Evolutionary conservation across 2,113 vertebrate genomes (phyloP), one percentile per base, ranked within the genome.

Genomic region (Ahaetulla prasina): DNA sequence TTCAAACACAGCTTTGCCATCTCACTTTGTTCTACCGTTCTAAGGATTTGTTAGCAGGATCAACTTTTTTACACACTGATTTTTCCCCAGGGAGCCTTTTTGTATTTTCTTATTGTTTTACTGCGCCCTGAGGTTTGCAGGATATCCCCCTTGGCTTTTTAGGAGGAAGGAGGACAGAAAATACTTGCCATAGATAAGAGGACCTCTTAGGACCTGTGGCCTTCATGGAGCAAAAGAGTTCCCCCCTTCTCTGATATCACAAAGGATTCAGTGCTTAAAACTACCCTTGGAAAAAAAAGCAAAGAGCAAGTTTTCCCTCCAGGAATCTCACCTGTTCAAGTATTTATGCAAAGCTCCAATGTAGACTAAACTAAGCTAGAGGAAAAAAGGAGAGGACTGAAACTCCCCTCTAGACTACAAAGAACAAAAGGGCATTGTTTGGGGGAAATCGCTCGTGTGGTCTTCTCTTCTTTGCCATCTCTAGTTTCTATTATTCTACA

Each of bases 401-500:
- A 57, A 18, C n/a, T 12, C 91, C 20, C 39, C 8, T 12, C 50
- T 45, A 85, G 1, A 90, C 91, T 85, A 91, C 35, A 92, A 90
- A 43, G 39, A 92, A 55, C 87, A 94, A 27, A 30, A 57, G 30
- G 30, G 0, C 3, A 68, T 53, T 90, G 91, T 91, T 39, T 35
- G 92, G 89, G 89, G 12, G 52, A 35, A 43, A 60, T 43, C 10
- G 25, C 53, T 23, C 3, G 35, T 87, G 39, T 16, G 90, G 47
- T 84, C 88, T 12, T 50, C 23, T 16, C 4, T 50, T n/a, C 43
- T 91, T 60, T 91, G 60, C 47, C 74, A 68, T 45, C 54, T 91
- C 87, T 92, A 27, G 84, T 93, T 95, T 92, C 94, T 94, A 85
- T 89, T 92, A 94, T 91, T 91, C 47, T 85, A 93, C 86, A 88